Conservation (phyloP, 37 sponge, comb jelly and placozoan genomes). For the Eunapius fragilis region DNA sequence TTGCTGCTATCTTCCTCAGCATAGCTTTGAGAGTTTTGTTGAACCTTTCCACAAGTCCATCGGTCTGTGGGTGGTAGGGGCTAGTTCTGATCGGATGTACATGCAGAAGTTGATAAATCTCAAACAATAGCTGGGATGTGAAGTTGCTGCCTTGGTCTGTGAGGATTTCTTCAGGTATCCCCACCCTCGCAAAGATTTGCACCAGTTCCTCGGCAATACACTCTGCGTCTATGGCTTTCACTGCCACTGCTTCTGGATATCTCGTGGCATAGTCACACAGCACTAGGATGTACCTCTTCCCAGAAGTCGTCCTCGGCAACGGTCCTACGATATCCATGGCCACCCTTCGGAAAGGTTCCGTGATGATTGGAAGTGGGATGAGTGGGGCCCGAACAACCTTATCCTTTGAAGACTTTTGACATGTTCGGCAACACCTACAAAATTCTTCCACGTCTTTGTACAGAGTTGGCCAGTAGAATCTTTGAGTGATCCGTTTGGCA, state of each 20-base stretch:
- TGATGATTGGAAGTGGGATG: too few species aligned
- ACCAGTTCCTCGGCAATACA: slow-evolving; percentile 26
- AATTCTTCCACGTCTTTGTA: too few species aligned
- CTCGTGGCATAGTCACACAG: slow-evolving; percentile 39
- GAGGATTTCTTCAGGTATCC: slow-evolving; percentile 31
- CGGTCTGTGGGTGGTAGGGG: too few species aligned
- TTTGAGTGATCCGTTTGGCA: slow-evolving; percentile 45
- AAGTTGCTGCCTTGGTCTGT: slow-evolving; percentile 25
- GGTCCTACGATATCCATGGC: slow-evolving; percentile 30
- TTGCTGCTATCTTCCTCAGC: too few species aligned
- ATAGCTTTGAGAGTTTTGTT: too few species aligned
- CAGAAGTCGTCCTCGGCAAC: slow-evolving; percentile 5
- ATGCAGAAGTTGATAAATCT: slow-evolving; percentile 14
- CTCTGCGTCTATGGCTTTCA: slow-evolving; percentile 16
- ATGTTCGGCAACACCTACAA: too few species aligned
- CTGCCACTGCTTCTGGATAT: slow-evolving; percentile 43
- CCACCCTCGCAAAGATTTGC: too few species aligned
- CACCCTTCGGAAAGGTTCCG: neutral
- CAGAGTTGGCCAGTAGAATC: too few species aligned
- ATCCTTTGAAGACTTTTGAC: slow-evolving; percentile 5
- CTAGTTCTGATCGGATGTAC: too few species aligned
- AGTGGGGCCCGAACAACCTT: slow-evolving; percentile 30
- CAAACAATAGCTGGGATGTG: neutral
- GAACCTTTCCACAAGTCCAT: too few species aligned
- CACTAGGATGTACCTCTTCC: slow-evolving; percentile 6